Conservation (phyloP, 2,888 invertebrate species). For the Nasonovia ribisnigri region DNA sequence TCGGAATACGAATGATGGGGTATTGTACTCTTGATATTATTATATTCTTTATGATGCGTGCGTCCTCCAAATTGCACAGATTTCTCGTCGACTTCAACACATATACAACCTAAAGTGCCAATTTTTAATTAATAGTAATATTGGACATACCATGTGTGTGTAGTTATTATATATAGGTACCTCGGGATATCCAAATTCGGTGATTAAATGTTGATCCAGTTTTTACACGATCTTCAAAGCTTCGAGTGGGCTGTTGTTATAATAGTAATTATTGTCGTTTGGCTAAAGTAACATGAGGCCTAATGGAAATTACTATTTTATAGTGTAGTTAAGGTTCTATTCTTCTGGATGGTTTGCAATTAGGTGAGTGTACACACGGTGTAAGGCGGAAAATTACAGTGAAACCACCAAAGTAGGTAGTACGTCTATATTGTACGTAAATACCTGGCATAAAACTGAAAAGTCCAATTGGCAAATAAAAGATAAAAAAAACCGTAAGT, state of each 20-base stretch:
- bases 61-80: background rate
- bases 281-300: background rate
- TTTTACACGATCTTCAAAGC: background rate
- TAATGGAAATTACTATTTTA: background rate
- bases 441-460: slow-evolving; percentile 28
- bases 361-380: background rate
- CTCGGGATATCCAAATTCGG: background rate
- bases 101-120: background rate
- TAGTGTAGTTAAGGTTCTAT: background rate
- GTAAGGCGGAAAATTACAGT: slow-evolving; percentile 31
- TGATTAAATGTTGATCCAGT: background rate
- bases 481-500: background rate
- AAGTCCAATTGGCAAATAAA: slow-evolving; percentile 25
- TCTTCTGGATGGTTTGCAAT: slow-evolving; percentile 1
- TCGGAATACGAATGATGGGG: background rate
- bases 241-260: background rate
- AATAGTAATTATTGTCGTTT: slow-evolving; percentile 31
- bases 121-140: background rate
- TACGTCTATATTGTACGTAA: background rate
- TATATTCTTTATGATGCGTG: background rate
- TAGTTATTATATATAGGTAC: too few relatives aligned
- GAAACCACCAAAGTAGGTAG: background rate
- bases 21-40: background rate
- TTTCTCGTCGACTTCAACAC: background rate
- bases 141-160: background rate